A percentile compares a stretch with the other conserved stretches of the same genome.
phyloP scores from a whole-genome alignment of 2,888 invertebrate species.

The Stomorhina lunata region DNA sequence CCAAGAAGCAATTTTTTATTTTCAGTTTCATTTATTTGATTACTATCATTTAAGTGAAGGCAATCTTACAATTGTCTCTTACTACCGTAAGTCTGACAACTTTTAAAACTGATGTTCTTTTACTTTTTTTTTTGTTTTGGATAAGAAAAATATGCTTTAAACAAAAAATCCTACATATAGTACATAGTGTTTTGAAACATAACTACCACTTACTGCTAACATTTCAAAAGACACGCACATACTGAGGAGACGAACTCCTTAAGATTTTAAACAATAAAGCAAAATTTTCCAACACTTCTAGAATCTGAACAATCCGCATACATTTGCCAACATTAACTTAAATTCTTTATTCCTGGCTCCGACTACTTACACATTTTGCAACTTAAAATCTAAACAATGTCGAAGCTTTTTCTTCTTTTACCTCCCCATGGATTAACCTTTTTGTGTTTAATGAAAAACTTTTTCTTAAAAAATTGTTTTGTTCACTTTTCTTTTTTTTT shows the following conservation, averaged over 20 bases:
- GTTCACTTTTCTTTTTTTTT: neutral
- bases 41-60: slow-evolving; percentile 11
- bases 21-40: slow-evolving; percentile 18
- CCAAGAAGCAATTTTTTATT: neutral
- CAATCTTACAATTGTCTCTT: slow-evolving; percentile 17
- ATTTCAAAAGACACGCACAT: neutral
- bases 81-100: neutral
- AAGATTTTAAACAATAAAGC: neutral
- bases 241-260: no score
- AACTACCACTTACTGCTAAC: slow-evolving; percentile 12
- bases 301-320: neutral
- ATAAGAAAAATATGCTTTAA: neutral
- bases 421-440: slow-evolving; percentile 58
- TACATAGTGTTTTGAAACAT: slow-evolving; percentile 1
- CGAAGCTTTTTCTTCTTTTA: neutral
- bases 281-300: neutral
- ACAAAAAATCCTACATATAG: neutral
- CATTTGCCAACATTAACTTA: no score
- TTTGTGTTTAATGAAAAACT: slow-evolving; percentile 61
- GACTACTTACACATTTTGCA: neutral
- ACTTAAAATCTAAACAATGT: slow-evolving; percentile 45
- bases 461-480: neutral
- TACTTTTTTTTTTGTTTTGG: neutral
- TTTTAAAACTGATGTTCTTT: neutral
- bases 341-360: no score